Base-by-base conservation (phyloP, 2,888 invertebrate species). In the Lottia gigantea region DNA sequence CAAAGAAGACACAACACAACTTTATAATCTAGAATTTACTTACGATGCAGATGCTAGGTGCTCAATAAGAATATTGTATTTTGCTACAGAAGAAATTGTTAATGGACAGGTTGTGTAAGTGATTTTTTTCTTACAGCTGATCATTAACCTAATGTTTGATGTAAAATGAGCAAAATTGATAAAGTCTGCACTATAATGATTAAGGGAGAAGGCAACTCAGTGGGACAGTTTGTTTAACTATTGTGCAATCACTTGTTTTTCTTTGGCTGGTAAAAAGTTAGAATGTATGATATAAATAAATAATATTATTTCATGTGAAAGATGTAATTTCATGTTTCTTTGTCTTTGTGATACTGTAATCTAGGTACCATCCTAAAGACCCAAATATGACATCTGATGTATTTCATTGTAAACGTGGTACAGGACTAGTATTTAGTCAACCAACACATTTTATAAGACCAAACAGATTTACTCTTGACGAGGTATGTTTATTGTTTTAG, bases 1-100 rank as follows among this genome's bases (percentile, higher is more conserved):
- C 12, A 64, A 68, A n/a, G 74, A 74, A 46, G 72, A 72, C 12
- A 62, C 71, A 14, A 71, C 74, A 11, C 78, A 81, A 23, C 83
- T 92, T 65, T 98, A 97, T 87, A 97, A 97, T 86, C 94, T 99
- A 83, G 98, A 98, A 90, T 99, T 99, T 87, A 95, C 94, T 1
- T 98, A 99, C 90, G 99, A 99, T 89, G 94, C 95, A 85, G 99
- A 99, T 88, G 95, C 95, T 6, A 92, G 94, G 83, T 97, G 97
- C 90, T 94, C 95, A 26, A 96, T 99, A 75, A 97, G 96, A 46
- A 92, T 99, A 77, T 95, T 95, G 89, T 98, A 97, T 88, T 96
- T 98, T 89, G 97, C 97, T 85, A 93, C 94, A 1, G 98, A 99
- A 89, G 97, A 97, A 87, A 92, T 96, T 14, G 93, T 94, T 64